A percentile compares a stretch with the other conserved stretches of the same genome.
Evolutionary conservation across 2,113 vertebrate genomes (phyloP).

Genomic region (Platycercus adscitus): DNA sequence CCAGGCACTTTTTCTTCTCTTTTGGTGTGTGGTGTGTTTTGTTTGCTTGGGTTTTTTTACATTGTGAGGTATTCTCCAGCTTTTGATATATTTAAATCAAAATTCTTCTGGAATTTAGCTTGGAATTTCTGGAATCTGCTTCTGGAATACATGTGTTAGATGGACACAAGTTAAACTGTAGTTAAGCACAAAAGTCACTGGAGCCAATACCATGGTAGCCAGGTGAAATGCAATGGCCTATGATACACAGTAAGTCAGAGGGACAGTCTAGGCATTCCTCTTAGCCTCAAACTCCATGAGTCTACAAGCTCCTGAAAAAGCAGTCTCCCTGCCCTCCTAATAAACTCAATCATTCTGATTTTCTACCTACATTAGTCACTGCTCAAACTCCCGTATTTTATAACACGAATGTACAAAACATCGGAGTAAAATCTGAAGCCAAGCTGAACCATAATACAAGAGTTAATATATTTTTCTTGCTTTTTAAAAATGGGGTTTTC

Average conservation of each 20-base stretch:
- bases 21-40: neutral
- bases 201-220: neutral
- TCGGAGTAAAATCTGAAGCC: neutral
- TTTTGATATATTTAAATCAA: neutral
- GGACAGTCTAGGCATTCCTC: neutral
- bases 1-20: neutral
- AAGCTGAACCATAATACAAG: neutral
- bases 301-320: neutral
- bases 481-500: neutral
- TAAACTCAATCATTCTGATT: neutral
- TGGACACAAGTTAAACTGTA: neutral
- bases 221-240: neutral
- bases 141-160: neutral
- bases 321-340: neutral
- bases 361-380: neutral
- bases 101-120: no score
- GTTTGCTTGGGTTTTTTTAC: neutral
- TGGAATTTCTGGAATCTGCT: neutral
- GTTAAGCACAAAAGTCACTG: neutral
- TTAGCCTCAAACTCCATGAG: neutral
- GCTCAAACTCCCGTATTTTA: neutral
- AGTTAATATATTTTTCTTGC: neutral
- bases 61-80: neutral
- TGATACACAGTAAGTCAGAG: rapidly evolving
- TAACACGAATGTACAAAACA: neutral